Conservation (phyloP, 2,113 vertebrate genomes). For the Melanotaenia duboulayi region DNA sequence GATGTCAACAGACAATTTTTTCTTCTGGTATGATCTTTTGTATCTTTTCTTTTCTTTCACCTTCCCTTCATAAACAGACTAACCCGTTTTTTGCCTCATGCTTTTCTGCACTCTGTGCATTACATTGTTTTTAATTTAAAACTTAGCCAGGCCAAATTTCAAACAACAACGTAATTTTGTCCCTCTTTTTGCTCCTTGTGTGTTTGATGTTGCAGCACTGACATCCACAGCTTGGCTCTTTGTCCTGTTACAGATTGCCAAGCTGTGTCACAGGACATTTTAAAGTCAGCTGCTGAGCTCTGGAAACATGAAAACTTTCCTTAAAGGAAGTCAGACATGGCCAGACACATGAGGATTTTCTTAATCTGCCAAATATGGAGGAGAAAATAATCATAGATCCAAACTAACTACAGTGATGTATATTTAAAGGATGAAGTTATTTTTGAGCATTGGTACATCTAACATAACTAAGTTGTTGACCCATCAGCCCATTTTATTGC, state of each 20-base stretch:
- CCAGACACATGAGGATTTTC: background rate
- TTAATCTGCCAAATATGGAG: background rate
- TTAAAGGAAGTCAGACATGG: slow-evolving; percentile 11
- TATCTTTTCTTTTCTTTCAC: background rate
- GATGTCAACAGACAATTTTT: background rate
- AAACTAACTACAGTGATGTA: background rate
- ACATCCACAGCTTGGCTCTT: background rate
- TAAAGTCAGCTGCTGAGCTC: slow-evolving; percentile 4
- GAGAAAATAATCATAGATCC: background rate
- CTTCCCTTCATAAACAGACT: background rate
- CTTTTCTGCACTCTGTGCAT: background rate
- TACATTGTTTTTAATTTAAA: background rate
- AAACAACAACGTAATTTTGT: background rate
- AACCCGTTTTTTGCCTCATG: background rate
- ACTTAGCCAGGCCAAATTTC: background rate
- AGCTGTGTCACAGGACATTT: background rate
- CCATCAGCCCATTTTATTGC: too few relatives aligned
- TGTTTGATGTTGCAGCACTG: background rate
- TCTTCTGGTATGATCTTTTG: background rate
- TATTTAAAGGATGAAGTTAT: too few relatives aligned
- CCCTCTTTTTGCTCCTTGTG: background rate
- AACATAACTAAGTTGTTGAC: too few relatives aligned
- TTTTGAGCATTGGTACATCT: too few relatives aligned
- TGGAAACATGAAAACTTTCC: background rate
- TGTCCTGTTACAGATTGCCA: background rate